A percentile compares a stretch with the other conserved stretches of the same genome.
phyloP scores from a whole-genome alignment of 1,140 invertebrate genomes.

The Cotesia glomerata region DNA sequence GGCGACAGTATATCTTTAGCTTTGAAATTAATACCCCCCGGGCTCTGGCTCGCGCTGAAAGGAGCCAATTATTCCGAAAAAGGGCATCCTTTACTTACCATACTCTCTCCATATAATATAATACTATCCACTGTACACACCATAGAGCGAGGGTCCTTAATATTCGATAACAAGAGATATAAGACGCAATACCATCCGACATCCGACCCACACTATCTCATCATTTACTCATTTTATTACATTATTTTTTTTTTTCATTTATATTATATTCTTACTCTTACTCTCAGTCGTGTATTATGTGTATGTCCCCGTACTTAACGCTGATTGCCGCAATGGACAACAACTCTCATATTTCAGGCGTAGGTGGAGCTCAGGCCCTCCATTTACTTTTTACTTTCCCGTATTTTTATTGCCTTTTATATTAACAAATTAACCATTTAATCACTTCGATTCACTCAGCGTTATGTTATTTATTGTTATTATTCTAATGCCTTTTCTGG shows the following conservation, averaged over 20 bases:
- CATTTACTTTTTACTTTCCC: too few species aligned
- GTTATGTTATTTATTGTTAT: too few species aligned
- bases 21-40: conserved; percentile 31
- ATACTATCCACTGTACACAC: too few species aligned
- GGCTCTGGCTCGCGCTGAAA: conserved; percentile 25
- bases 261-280: background rate
- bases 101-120: background rate
- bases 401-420: too few species aligned
- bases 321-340: too few species aligned
- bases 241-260: background rate
- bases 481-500: too few species aligned
- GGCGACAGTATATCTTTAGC: conserved; percentile 8
- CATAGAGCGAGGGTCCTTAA: background rate
- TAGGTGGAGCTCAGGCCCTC: too few species aligned
- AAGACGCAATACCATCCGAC: conserved; percentile 9
- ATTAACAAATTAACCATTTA: too few species aligned
- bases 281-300: background rate
- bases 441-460: too few species aligned
- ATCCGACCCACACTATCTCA: conserved; percentile 3
- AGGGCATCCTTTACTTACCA: conserved; percentile 12
- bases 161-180: conserved; percentile 33
- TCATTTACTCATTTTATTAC: background rate
- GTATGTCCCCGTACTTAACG: background rate
- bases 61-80: conserved; percentile 35
- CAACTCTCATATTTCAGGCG: too few species aligned